Evolutionary conservation across 2,113 vertebrate species (phyloP).

Genomic region (Sorex araneus): DNA sequence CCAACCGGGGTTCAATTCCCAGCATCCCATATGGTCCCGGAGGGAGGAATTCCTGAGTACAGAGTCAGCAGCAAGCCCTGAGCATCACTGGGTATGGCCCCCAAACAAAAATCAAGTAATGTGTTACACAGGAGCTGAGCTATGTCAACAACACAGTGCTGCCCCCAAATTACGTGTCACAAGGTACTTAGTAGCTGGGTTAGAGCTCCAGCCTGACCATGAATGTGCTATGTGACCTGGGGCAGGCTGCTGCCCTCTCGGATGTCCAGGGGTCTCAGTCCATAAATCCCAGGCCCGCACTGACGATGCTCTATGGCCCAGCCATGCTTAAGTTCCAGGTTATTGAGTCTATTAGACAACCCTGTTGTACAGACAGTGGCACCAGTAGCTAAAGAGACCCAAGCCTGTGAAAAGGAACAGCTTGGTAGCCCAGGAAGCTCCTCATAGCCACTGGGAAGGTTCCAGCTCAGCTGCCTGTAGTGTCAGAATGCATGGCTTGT

Average conservation of each 20-base stretch:
- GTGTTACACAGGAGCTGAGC: not conserved
- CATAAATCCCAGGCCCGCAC: not conserved
- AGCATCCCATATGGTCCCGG: too few species aligned
- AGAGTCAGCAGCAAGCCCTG: too few species aligned
- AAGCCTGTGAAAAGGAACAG: not conserved
- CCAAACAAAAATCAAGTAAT: not conserved
- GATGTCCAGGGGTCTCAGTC: not conserved
- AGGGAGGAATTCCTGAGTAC: too few species aligned
- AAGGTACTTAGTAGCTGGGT: not conserved
- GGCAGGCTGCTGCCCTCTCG: not conserved
- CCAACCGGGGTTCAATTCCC: too few species aligned
- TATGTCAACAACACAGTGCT: not conserved
- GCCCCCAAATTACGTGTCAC: not conserved
- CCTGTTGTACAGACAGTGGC: not conserved
- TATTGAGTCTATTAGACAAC: not conserved
- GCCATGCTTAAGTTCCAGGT: not conserved
- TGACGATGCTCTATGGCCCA: not conserved
- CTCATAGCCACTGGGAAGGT: too few species aligned
- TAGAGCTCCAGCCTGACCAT: not conserved
- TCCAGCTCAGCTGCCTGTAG: too few species aligned
- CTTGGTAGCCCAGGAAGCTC: not conserved
- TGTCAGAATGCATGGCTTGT: too few species aligned
- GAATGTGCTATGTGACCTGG: not conserved
- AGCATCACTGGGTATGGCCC: too few species aligned
- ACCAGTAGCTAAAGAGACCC: constrained; percentile 9